Evolutionary conservation across 2,797 vertebrate species (phyloP).

Genomic region (Dendrocincla fuliginosa): DNA sequence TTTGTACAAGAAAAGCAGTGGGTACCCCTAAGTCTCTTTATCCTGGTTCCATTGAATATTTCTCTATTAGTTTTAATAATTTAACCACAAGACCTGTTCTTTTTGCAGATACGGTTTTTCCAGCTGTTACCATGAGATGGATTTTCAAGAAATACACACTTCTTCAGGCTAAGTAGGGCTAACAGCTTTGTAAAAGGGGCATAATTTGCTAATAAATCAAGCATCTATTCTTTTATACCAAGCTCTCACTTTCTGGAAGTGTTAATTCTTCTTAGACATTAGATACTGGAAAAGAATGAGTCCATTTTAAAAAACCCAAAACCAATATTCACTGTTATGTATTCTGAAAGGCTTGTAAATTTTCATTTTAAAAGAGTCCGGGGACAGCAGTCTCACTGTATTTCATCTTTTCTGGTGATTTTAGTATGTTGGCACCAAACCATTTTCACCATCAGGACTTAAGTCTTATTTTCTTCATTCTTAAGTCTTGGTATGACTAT

Average conservation of each 20-base stretch:
- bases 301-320: not conserved
- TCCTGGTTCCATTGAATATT: not conserved
- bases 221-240: not conserved
- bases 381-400: not conserved
- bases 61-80: not conserved
- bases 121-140: not conserved
- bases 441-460: not conserved
- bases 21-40: not conserved
- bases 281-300: not conserved
- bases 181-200: not conserved
- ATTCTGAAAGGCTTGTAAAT: not conserved
- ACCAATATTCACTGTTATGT: not conserved
- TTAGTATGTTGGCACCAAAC: not conserved
- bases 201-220: not conserved
- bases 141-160: not conserved
- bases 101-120: not conserved
- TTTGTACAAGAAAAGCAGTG: not conserved
- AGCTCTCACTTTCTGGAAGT: not conserved
- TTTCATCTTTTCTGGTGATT: not conserved
- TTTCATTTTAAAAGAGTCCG: not conserved
- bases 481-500: not conserved
- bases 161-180: not conserved
- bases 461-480: not conserved
- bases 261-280: not conserved
- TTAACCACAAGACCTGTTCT: not conserved